Evolutionary conservation across 2,888 invertebrate genomes (phyloP).

Genomic region (Zhuqinia jingwanae): DNA sequence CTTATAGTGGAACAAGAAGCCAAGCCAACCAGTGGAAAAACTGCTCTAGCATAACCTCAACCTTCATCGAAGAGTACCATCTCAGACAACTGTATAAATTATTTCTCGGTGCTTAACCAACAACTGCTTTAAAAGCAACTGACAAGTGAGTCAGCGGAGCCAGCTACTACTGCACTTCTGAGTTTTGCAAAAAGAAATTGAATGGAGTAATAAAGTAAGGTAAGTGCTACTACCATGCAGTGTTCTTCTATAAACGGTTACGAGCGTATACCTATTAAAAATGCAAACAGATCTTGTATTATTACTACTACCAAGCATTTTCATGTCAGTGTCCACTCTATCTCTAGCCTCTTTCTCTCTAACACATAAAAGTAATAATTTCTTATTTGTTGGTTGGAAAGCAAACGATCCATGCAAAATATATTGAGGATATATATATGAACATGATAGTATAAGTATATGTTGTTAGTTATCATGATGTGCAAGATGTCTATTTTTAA

Average conservation of each 20-base stretch:
- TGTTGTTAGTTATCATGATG: too few species aligned
- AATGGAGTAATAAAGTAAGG: background rate
- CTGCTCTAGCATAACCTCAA: slow-evolving; percentile 45
- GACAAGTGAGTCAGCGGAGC: slow-evolving; percentile 8
- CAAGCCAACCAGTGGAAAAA: background rate
- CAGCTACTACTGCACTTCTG: background rate
- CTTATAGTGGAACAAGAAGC: background rate
- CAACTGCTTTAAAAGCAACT: background rate
- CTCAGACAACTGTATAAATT: slow-evolving; percentile 45
- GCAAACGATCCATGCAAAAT: background rate
- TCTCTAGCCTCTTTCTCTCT: too few species aligned
- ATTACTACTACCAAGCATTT: too few species aligned
- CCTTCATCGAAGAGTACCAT: background rate
- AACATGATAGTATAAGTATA: too few species aligned
- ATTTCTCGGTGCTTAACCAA: slow-evolving; percentile 4
- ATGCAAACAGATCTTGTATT: too few species aligned
- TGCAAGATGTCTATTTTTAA: slow-evolving; percentile 19
- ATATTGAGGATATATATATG: too few species aligned
- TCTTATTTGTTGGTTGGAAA: background rate
- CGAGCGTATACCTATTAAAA: too few species aligned
- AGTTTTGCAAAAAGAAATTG: background rate
- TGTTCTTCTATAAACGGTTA: too few species aligned
- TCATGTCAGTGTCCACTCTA: too few species aligned
- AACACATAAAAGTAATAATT: too few species aligned
- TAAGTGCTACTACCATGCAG: slow-evolving; percentile 4